phyloP scores from a whole-genome alignment of 2,113 vertebrate genomes.

The Pseudopipra pipra region DNA sequence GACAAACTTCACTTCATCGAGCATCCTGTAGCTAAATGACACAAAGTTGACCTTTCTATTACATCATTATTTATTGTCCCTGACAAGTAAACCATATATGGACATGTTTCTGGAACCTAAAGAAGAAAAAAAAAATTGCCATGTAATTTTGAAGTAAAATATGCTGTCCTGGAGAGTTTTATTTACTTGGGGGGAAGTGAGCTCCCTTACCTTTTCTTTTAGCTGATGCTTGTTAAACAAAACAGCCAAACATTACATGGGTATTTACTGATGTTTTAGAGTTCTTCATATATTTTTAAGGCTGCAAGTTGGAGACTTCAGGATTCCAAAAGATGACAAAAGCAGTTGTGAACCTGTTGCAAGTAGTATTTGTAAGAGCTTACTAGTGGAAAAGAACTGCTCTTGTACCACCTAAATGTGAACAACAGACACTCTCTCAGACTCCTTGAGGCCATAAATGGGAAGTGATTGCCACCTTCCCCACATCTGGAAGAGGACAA shows the following conservation, averaged over 20 bases:
- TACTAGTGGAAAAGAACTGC: background rate
- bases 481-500: background rate
- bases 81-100: slow-evolving; percentile 80
- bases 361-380: background rate
- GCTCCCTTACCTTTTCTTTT: background rate
- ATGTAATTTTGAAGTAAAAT: slow-evolving; percentile 36
- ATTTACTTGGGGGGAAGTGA: background rate
- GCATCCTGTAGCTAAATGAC: slow-evolving; percentile 63
- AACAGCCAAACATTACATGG: background rate
- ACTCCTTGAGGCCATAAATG: background rate
- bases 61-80: slow-evolving; percentile 75
- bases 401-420: background rate
- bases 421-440: background rate
- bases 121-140: background rate
- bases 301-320: background rate
- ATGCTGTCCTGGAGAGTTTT: background rate
- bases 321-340: slow-evolving; percentile 18
- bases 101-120: slow-evolving; percentile 76
- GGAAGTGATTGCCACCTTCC: background rate
- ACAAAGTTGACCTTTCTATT: slow-evolving; percentile 66
- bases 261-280: background rate
- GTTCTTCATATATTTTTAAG: background rate
- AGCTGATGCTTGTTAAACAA: background rate
- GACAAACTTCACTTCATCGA: slow-evolving; percentile 43
- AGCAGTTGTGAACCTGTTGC: background rate